Evolutionary conservation across 2,888 invertebrate species (phyloP).

Genomic region (Prostheceraeus crozeri): DNA sequence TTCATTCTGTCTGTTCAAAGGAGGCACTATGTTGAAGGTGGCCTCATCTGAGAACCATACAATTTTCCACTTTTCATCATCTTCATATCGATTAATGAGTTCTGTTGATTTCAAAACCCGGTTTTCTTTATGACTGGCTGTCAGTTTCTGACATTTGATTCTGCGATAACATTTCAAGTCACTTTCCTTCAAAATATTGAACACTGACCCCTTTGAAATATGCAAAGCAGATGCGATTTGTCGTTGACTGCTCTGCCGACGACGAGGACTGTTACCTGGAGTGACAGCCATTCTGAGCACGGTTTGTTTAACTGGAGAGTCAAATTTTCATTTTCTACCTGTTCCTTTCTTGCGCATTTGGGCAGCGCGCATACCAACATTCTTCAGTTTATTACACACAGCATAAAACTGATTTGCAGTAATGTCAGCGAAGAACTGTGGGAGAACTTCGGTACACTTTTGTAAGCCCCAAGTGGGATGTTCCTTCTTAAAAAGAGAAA

Average conservation of each 20-base stretch:
- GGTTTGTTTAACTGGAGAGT: conserved; percentile 31
- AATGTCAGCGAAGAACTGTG: conserved; percentile 29
- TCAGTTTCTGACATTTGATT: conserved; percentile 31
- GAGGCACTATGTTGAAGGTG: conserved; percentile 26
- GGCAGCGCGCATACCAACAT: conserved; percentile 27
- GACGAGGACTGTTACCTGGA: conserved; percentile 32
- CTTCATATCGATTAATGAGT: conserved; percentile 31
- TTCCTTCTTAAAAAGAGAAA: conserved; percentile 30
- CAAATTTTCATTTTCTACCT: conserved; percentile 20
- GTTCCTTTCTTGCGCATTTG: conserved; percentile 33
- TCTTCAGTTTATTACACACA: conserved; percentile 32
- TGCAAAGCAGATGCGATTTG: conserved; percentile 29
- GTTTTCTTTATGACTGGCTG: conserved; percentile 22
- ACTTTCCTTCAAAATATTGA: conserved; percentile 33
- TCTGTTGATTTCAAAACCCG: conserved; percentile 26
- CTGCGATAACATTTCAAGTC: conserved; percentile 30
- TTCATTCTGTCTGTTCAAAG: conserved; percentile 33
- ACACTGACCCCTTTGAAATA: conserved; percentile 27
- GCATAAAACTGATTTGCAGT: conserved; percentile 32
- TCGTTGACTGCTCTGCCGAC: conserved; percentile 30
- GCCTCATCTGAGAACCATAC: conserved; percentile 32
- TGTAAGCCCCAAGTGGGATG: no score
- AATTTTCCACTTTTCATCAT: conserved; percentile 29
- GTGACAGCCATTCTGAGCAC: conserved; percentile 27
- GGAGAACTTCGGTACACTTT: conserved; percentile 31